Conservation (phyloP, 2,113 vertebrate species). For the Xyliphius kryptos region DNA sequence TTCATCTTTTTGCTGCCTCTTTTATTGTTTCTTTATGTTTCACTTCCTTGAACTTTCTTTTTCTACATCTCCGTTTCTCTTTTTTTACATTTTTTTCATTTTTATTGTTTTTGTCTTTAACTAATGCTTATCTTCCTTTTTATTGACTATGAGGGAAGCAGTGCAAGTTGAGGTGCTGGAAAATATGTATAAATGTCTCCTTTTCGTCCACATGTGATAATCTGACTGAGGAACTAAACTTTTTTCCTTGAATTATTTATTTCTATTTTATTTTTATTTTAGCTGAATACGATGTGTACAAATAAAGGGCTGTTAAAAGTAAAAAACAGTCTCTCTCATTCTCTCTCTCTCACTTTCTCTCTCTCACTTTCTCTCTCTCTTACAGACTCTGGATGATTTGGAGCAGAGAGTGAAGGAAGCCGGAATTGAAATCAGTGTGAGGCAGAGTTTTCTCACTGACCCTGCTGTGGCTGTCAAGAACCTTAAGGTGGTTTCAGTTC, state of each 20-base stretch:
- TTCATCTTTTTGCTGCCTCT: background rate
- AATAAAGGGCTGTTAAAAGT: no score
- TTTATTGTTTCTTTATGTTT: background rate
- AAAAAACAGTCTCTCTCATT: background rate
- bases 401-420: conserved; percentile 87
- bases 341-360: background rate
- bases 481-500: conserved; percentile 75
- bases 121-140: no score
- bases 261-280: no score
- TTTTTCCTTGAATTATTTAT: no score
- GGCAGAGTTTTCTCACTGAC: conserved; percentile 92
- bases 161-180: no score
- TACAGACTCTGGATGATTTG: conserved; percentile 86
- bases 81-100: background rate
- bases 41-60: background rate
- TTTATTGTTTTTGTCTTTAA: no score
- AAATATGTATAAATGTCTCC: no score
- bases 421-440: conserved; percentile 89
- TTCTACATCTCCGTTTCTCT: background rate
- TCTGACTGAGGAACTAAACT: no score
- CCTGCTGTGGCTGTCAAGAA: conserved; percentile 88
- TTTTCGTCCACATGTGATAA: no score
- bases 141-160: no score
- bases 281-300: no score
- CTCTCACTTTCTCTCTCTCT: conserved; percentile 43